These are phyloP conservation scores for Percopsis omiscomaycus DNA, from an alignment of 2,797 vertebrate genomes.

Conservation along the genomic window DNA sequence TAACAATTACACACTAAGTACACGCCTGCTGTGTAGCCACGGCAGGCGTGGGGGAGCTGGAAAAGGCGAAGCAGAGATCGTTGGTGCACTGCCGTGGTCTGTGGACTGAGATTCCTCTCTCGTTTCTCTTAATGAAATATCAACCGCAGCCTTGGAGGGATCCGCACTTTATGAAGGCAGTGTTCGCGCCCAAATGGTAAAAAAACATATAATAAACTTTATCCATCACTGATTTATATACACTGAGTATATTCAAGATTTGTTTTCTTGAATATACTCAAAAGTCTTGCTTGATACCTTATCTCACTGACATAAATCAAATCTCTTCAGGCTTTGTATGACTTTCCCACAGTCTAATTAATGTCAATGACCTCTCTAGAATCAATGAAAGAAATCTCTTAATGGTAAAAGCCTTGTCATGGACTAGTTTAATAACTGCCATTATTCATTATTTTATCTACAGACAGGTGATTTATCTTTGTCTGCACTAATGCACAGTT, in stretches of 20 bases:
- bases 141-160: slow-evolving; percentile 44
- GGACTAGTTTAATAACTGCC: slow-evolving; percentile 52
- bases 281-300: slow-evolving; percentile 7
- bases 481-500: slow-evolving; percentile 26
- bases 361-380: slow-evolving; percentile 55
- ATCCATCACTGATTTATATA: no score
- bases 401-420: slow-evolving; percentile 51
- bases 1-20: slow-evolving; percentile 46
- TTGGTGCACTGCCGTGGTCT: no score
- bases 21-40: slow-evolving; percentile 24
- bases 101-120: slow-evolving; percentile 9
- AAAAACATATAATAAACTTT: slow-evolving; percentile 10
- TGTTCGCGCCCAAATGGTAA: slow-evolving; percentile 38
- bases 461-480: slow-evolving; percentile 55
- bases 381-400: slow-evolving; percentile 61
- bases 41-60: slow-evolving; percentile 43
- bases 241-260: no score
- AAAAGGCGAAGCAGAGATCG: slow-evolving; percentile 35
- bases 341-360: slow-evolving; percentile 57
- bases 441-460: slow-evolving; percentile 62
- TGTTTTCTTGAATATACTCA: slow-evolving; percentile 3
- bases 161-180: slow-evolving; percentile 50
- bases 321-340: slow-evolving; percentile 45
- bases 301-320: slow-evolving; percentile 46
- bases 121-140: slow-evolving; percentile 60